phyloP scores from a whole-genome alignment of 2,113 vertebrate species.

The Saguinus imperator region DNA sequence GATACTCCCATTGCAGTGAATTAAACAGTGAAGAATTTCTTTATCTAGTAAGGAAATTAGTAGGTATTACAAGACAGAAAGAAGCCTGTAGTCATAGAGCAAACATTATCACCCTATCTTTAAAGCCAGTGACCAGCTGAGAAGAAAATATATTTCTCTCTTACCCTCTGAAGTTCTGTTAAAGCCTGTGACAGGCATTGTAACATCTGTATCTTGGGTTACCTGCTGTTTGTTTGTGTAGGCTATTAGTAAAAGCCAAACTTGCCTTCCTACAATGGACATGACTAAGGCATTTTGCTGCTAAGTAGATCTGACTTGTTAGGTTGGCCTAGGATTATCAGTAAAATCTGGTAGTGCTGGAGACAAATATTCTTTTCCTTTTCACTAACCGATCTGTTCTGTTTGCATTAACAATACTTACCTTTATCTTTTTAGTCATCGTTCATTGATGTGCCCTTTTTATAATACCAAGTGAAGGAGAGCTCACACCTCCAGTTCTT shows the following conservation, averaged over 20 bases:
- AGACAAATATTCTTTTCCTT: neutral
- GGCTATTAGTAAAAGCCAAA: constrained; percentile 12
- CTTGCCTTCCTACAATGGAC: neutral
- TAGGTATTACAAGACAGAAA: neutral
- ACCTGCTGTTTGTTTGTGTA: neutral
- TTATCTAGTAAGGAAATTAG: neutral
- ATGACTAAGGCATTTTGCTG: constrained; percentile 19
- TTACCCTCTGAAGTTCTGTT: neutral
- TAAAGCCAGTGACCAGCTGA: neutral
- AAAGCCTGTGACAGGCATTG: neutral
- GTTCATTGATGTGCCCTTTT: neutral
- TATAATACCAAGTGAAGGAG: neutral
- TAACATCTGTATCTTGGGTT: neutral
- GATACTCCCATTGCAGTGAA: neutral
- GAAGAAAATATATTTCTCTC: constrained; percentile 1
- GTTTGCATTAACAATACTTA: neutral
- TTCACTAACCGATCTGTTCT: neutral
- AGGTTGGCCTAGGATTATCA: neutral
- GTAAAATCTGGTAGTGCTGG: neutral
- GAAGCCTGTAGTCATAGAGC: neutral
- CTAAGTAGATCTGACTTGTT: neutral
- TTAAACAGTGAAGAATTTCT: neutral
- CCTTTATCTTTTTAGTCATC: neutral
- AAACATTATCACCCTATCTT: neutral
- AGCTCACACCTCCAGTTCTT: neutral